These are phyloP conservation scores for Pyxicephalus adspersus DNA, from an alignment of 2,113 vertebrate genomes.

Conservation along the genomic window DNA sequence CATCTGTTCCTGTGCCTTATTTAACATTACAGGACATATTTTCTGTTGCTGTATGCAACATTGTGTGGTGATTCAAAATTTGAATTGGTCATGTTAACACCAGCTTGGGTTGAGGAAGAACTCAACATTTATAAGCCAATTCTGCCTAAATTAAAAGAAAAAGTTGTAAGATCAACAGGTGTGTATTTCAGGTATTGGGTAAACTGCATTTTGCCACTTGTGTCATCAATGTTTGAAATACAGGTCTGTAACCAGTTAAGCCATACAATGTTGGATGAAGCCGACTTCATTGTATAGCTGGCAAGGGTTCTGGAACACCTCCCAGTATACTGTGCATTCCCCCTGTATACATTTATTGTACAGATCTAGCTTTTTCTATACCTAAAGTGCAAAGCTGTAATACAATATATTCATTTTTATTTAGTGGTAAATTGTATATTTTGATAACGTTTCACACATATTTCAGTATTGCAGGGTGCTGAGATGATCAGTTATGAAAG, in stretches of 20 bases:
- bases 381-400: conserved; percentile 64
- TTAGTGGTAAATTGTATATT: conserved; percentile 74
- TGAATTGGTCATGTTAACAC: no score
- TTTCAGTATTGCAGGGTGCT: conserved; percentile 74
- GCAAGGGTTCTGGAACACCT: conserved; percentile 18
- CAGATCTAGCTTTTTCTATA: conserved; percentile 83
- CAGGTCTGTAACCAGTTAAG: no score
- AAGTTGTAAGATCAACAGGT: no score
- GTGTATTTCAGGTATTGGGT: no score
- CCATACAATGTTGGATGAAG: not conserved
- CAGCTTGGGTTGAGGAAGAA: no score
- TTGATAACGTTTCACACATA: conserved; percentile 78
- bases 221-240: no score
- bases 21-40: not conserved
- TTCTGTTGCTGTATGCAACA: no score
- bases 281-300: not conserved
- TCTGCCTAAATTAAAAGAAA: no score
- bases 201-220: no score
- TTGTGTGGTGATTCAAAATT: no score
- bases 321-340: conserved; percentile 32
- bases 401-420: conserved; percentile 43
- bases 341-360: conserved; percentile 68
- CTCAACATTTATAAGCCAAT: no score
- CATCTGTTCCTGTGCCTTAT: not conserved
- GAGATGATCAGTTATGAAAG: conserved; percentile 62